These are phyloP conservation scores for Campylorhamphus procurvoides DNA, from an alignment of 2,113 vertebrate species.

Conservation along the genomic window DNA sequence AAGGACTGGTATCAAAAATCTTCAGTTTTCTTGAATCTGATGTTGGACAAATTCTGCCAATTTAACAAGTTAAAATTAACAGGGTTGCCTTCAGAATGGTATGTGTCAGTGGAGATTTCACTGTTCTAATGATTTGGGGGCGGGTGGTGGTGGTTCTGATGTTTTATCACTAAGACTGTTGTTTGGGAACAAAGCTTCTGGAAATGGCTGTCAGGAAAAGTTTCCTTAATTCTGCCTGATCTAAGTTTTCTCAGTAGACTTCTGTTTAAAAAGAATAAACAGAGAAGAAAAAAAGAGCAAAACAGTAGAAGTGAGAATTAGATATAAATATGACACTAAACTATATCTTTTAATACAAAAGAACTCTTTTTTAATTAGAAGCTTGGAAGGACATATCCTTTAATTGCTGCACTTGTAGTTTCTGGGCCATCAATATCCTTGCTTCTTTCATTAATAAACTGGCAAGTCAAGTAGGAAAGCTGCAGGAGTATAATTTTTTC, in stretches of 20 bases:
- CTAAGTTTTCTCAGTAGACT: slow-evolving; percentile 27
- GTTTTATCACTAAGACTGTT: slow-evolving; percentile 7
- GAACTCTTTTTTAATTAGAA: slow-evolving; percentile 74
- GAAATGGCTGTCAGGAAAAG: slow-evolving; percentile 25
- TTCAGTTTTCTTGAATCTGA: neutral
- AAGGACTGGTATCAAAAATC: neutral
- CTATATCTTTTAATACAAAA: slow-evolving; percentile 63
- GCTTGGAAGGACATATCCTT: slow-evolving; percentile 75
- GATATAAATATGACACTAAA: slow-evolving; percentile 59
- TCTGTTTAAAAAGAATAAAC: slow-evolving; percentile 27
- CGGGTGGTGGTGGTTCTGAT: neutral
- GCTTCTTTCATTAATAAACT: slow-evolving; percentile 84
- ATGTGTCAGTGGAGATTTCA: neutral
- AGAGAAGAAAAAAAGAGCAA: neutral
- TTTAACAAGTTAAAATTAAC: neutral
- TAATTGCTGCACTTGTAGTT: slow-evolving; percentile 79
- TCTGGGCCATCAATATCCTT: slow-evolving; percentile 78
- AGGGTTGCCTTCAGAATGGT: neutral
- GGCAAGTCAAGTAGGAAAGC: slow-evolving; percentile 76
- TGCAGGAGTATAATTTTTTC: slow-evolving; percentile 65
- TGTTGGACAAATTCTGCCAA: neutral
- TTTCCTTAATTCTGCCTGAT: slow-evolving; percentile 44
- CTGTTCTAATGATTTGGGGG: neutral
- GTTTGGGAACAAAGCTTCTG: slow-evolving; percentile 49
- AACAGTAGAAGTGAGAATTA: slow-evolving; percentile 34